Base-by-base conservation (phyloP, 2,797 vertebrate species). In the Mormyrus proboscirostris region DNA sequence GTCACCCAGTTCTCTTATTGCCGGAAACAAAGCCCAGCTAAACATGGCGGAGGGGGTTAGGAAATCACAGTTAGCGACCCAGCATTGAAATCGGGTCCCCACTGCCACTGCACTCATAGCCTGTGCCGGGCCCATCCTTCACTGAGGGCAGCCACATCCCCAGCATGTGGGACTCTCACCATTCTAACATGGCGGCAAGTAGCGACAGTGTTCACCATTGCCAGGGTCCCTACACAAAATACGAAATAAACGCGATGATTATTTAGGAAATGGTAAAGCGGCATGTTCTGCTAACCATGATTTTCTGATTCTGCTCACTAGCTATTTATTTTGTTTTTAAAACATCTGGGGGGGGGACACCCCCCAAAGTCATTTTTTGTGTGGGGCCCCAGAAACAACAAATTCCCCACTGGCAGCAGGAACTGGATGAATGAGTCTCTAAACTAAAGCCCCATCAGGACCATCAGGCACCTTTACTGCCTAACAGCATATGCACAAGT, bases 1-100 rank as follows among this genome's bases (percentile, higher is more conserved):
- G 95, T 95, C 88, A 90, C 92, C 91, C 92, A 94, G 92, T 92
- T 92, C 92, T 92, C 91, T 88, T 88, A 90, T 85, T 87, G 47
- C 47, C 9, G 59, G 29, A 10, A 79, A 88, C 83, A 50, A 55
- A 8, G 33, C 47, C 47, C 73, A 12, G 76, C 5, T 82, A 47
- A 50, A 87, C 16, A 88, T 84, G 65, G 69, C 2, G 9, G 41
- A 7, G 7, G 29, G 4, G 55, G 12, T 87, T 41, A 57, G 12
- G n/a, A 16, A 87, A 55, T 53, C 51, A 59, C 14, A 87, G 7
- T 87, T 59, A n/a, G 29, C 8, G 47, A 50, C n/a, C 12, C 47
- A 51, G 25, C 12, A 50, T 86, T 86, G 47, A 16, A 51, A n/a
- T 50, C 2, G 0, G n/a, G 10, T 83, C 79, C 44, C 38, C 19